These are phyloP conservation scores for Torymus texanus DNA, from an alignment of 2,888 invertebrate species.

Conservation along the genomic window DNA sequence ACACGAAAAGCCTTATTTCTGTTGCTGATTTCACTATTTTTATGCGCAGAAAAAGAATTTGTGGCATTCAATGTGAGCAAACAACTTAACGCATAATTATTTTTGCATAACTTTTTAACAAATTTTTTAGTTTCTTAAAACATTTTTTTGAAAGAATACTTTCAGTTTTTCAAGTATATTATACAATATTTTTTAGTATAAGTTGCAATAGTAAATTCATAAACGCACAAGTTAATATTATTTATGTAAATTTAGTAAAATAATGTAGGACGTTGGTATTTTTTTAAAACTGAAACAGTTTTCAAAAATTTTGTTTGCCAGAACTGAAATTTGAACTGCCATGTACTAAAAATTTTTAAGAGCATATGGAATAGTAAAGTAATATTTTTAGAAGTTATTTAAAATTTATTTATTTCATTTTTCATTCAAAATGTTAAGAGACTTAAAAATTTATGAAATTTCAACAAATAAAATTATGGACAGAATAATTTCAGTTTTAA, in stretches of 20 bases:
- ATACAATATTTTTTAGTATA: too few species aligned
- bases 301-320: neutral
- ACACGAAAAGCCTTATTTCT: conserved; percentile 78
- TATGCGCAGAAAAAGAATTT: neutral
- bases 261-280: neutral
- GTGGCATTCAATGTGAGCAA: neutral
- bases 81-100: too few species aligned
- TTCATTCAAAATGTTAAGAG: too few species aligned
- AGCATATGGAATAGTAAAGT: neutral
- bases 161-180: neutral
- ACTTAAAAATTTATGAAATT: too few species aligned
- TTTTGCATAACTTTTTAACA: too few species aligned
- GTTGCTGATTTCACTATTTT: conserved; percentile 76
- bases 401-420: neutral
- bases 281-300: too few species aligned
- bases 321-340: conserved; percentile 20
- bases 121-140: too few species aligned
- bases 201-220: too few species aligned
- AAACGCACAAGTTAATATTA: neutral
- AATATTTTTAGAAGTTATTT: neutral
- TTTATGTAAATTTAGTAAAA: neutral
- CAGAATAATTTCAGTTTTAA: too few species aligned
- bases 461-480: too few species aligned
- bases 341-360: neutral
- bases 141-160: conserved; percentile 4